Conservation (phyloP, 2,888 invertebrate genomes). For the Candidula unifasciata region DNA sequence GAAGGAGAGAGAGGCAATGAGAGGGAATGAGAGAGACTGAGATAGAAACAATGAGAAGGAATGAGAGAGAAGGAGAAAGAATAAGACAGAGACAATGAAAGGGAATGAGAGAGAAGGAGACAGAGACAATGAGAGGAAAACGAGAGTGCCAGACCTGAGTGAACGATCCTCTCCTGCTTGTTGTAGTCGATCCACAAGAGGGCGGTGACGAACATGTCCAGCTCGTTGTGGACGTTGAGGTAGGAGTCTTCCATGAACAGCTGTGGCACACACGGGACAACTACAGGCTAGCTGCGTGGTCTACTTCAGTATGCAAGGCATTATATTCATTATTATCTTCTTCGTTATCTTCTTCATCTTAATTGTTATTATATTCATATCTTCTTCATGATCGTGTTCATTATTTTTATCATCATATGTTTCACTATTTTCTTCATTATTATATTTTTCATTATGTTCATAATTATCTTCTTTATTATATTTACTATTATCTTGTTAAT, state of each 20-base stretch:
- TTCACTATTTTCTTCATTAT: no score
- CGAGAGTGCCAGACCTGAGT: conserved; percentile 16
- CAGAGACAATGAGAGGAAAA: neutral
- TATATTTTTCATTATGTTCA: no score
- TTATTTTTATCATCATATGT: no score
- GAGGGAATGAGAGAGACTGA: neutral
- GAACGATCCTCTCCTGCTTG: conserved; percentile 33
- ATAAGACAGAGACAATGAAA: neutral
- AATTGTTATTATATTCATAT: no score
- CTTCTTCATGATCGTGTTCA: no score
- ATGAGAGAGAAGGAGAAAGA: conserved; percentile 15
- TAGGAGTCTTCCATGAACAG: conserved; percentile 30
- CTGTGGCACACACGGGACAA: neutral
- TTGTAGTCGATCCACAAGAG: conserved; percentile 43
- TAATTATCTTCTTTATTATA: no score
- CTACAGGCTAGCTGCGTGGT: no score
- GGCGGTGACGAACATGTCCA: conserved; percentile 40
- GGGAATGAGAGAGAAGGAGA: neutral
- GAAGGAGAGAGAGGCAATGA: no score
- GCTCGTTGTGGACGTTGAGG: conserved; percentile 29
- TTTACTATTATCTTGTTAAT: no score
- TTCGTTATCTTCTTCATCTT: no score
- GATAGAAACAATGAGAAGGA: neutral
- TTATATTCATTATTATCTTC: no score
- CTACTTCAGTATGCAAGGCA: no score